Base-by-base conservation (phyloP, 2,888 invertebrate genomes). In the Phalera bucephala region DNA sequence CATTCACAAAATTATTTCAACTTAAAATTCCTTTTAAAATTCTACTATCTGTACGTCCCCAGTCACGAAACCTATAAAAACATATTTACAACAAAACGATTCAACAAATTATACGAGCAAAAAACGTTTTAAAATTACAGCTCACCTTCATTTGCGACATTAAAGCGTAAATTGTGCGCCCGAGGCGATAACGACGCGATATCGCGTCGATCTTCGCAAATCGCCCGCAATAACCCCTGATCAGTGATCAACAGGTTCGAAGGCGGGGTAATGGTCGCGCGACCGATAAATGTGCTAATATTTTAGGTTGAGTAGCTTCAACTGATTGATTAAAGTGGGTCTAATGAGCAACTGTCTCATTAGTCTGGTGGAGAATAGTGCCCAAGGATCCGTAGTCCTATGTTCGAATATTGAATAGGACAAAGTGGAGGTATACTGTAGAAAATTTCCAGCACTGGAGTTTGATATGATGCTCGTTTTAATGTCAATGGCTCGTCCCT, bases 101-200 rank as follows among this genome's bases (percentile, higher is more conserved):
- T 34, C 20, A 37, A 29, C 17, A 33, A 34, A 34, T 38, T 37
- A 26, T 38, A 42, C 26, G 21, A 14, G 10, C 31, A 37, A 46
- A 59, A 51, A 46, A 31, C 36, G 43, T 33, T 43, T 27, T 13
- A n/a, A 47, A 44, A 35, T 35, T 39, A 41, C 40, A 34, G 27
- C 37, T 37, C 38, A 46, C 40, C 50, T 60, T 67, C 65, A 69
- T 70, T 72, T 60, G 60, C 51, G 57, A 68, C 59, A 69, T 76
- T 72, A 72, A 60, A 59, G 55, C 62, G 60, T 65, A 73, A 76
- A 79, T 78, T 72, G 69, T 64, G 50, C 52, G 69, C 67, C 59
- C 43, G 44, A 37, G 63, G 72, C 71, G 72, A 68, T 77, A 77
- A 75, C 73, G 64, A 67, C 64, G 27, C 49, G 58, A 65, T 72